Evolutionary conservation across 2,888 invertebrate species (phyloP).

Genomic region (Unio pictorum): DNA sequence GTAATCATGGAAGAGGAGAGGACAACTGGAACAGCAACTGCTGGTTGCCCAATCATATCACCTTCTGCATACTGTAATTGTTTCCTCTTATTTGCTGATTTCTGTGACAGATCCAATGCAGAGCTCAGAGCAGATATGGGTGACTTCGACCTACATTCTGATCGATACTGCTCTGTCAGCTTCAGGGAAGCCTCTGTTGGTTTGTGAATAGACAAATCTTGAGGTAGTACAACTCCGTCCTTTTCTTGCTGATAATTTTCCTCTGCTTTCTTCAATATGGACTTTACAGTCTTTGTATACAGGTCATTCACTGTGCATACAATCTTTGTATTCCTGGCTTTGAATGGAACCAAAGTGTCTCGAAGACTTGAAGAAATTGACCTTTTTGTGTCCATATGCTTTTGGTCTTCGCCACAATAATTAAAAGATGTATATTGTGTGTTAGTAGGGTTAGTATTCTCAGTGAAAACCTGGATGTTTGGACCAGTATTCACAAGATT

Average conservation of each 20-base stretch:
- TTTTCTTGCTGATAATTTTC: neutral
- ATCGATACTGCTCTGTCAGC: slow-evolving; percentile 16
- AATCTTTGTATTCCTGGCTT: slow-evolving; percentile 7
- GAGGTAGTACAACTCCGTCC: neutral
- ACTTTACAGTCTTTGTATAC: slow-evolving; percentile 9
- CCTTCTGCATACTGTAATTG: neutral
- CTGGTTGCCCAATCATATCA: neutral
- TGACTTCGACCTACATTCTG: slow-evolving; percentile 7
- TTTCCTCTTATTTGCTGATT: neutral
- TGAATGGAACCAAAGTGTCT: slow-evolving; percentile 4
- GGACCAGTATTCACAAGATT: no score
- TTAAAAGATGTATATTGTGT: no score
- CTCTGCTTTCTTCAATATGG: slow-evolving; percentile 11
- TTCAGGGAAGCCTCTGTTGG: neutral
- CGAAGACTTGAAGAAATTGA: no score
- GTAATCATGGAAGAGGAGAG: no score
- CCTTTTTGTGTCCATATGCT: no score
- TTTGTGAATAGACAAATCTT: neutral
- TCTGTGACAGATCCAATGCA: slow-evolving; percentile 20
- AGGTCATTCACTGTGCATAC: slow-evolving; percentile 9
- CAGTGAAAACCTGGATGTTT: no score
- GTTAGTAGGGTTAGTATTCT: no score
- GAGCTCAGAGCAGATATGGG: slow-evolving; percentile 11
- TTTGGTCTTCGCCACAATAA: no score
- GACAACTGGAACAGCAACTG: no score